phyloP scores from a whole-genome alignment of 23 tunicate genomes.

The Trididemnum clinides region DNA sequence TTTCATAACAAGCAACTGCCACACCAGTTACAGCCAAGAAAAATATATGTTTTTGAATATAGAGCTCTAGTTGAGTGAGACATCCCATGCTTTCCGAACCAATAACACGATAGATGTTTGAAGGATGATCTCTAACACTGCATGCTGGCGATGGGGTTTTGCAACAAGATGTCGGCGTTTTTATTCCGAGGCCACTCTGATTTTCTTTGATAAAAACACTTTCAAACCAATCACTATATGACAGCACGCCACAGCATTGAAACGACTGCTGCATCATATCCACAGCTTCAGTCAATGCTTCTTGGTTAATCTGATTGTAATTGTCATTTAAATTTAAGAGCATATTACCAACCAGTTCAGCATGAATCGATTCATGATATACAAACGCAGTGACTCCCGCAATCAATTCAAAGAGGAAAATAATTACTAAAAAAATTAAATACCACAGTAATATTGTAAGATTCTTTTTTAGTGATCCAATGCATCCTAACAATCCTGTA shows the following conservation, averaged over 20 bases:
- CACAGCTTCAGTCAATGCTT: constrained; percentile 66
- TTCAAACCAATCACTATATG: constrained; percentile 66
- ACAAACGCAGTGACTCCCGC: constrained; percentile 87
- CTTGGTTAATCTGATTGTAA: constrained; percentile 72
- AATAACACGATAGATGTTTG: constrained; percentile 82
- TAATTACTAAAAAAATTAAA: constrained; percentile 59
- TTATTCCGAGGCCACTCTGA: constrained; percentile 25
- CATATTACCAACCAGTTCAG: constrained; percentile 46
- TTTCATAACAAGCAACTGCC: constrained; percentile 77
- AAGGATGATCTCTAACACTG: constrained; percentile 83
- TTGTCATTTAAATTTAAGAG: constrained; percentile 58
- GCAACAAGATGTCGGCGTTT: constrained; percentile 89
- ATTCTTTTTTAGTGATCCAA: constrained; percentile 84
- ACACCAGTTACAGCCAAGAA: constrained; percentile 73
- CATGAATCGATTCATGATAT: constrained; percentile 69
- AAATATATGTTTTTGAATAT: constrained; percentile 69
- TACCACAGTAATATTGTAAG: constrained; percentile 59
- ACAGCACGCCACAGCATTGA: constrained; percentile 82
- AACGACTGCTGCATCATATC: constrained; percentile 92
- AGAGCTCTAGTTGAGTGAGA: constrained; percentile 62
- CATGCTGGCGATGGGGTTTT: constrained; percentile 63
- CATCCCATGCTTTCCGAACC: constrained; percentile 75
- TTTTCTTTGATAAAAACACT: constrained; percentile 42
- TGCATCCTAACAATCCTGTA: constrained; percentile 84
- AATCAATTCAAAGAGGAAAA: constrained; percentile 65